Conservation (phyloP, 2,797 vertebrate species). For the Myripristis murdjan region DNA sequence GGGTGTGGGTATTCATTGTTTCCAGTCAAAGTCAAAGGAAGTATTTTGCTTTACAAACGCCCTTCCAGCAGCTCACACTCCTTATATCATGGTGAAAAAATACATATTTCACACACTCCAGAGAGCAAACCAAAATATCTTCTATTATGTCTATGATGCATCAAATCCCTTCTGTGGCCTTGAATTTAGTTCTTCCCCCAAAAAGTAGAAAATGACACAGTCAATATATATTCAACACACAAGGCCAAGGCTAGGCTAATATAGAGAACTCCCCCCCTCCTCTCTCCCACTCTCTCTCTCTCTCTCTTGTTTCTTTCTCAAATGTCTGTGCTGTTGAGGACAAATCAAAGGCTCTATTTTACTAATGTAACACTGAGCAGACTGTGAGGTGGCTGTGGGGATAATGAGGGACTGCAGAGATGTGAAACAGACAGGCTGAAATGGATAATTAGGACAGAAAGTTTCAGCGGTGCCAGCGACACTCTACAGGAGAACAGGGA, state of each 20-base stretch:
- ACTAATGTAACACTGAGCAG: constrained; percentile 86
- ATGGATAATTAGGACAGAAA: constrained; percentile 90
- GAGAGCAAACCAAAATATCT: constrained; percentile 79
- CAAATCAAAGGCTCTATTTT: constrained; percentile 87
- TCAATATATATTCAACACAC: constrained; percentile 80
- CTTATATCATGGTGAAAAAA: constrained; percentile 38
- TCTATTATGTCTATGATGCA: constrained; percentile 79
- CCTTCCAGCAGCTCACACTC: constrained; percentile 67
- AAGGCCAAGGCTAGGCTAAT: constrained; percentile 70
- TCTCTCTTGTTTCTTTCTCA: constrained; percentile 63
- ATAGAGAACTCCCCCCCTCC: constrained; percentile 45
- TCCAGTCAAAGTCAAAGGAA: constrained; percentile 74
- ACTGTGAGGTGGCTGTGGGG: constrained; percentile 79
- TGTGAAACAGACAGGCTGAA: constrained; percentile 88
- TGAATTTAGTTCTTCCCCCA: constrained; percentile 68
- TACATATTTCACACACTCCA: constrained; percentile 64
- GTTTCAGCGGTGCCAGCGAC: constrained; percentile 83
- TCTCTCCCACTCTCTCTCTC: constrained; percentile 27
- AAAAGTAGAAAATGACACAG: constrained; percentile 72
- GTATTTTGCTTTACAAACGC: constrained; percentile 83
- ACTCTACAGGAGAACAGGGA: constrained; percentile 84
- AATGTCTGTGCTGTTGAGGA: constrained; percentile 78
- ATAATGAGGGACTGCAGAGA: constrained; percentile 85
- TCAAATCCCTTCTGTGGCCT: constrained; percentile 73
- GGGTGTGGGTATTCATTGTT: constrained; percentile 70